phyloP scores from a whole-genome alignment of 2,888 invertebrate genomes.

The Hypercompe scribonia region DNA sequence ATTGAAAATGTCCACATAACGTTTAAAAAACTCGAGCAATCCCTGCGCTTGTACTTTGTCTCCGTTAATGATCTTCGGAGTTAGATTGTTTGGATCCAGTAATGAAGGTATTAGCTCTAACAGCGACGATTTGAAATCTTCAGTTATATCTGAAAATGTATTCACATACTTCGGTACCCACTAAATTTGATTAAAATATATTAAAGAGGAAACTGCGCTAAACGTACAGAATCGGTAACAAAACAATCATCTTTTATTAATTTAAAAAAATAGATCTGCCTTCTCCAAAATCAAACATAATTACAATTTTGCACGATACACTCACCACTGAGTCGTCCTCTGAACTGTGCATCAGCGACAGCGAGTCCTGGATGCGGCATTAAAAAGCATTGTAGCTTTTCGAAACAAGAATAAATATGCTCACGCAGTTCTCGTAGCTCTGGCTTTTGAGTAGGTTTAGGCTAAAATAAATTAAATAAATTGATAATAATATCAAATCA shows the following conservation, averaged over 20 bases:
- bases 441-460: conserved; percentile 94
- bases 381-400: conserved; percentile 96
- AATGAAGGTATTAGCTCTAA: conserved; percentile 94
- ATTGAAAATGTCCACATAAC: conserved; percentile 98
- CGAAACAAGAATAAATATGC: conserved; percentile 97
- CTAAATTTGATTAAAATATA: no score
- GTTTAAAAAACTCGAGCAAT: conserved; percentile 97
- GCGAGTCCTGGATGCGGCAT: conserved; percentile 99
- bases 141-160: conserved; percentile 92
- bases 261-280: no score
- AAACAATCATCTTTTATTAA: no score
- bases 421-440: conserved; percentile 95
- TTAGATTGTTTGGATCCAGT: conserved; percentile 94
- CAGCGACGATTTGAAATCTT: conserved; percentile 94
- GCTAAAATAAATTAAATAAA: conserved; percentile 61
- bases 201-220: no score
- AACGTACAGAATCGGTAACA: no score
- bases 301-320: neutral
- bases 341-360: conserved; percentile 96
- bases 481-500: neutral
- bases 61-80: conserved; percentile 97
- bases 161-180: neutral
- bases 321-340: conserved; percentile 91
- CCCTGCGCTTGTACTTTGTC: conserved; percentile 95
- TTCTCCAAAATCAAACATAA: no score